These are phyloP conservation scores for Cyclophora punctaria DNA, from an alignment of 2,888 invertebrate genomes.

Conservation along the genomic window DNA sequence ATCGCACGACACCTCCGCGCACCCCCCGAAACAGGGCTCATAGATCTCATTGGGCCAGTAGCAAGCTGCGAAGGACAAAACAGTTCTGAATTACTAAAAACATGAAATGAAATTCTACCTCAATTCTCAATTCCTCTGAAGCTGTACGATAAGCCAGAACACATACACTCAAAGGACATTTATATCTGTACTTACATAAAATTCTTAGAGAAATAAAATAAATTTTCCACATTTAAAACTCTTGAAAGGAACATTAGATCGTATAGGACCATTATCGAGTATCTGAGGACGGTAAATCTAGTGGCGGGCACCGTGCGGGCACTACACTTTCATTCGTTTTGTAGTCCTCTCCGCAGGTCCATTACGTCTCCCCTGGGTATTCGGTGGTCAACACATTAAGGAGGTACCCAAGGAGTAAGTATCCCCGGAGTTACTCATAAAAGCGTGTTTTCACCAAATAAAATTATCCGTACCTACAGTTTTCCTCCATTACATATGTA, in stretches of 20 bases:
- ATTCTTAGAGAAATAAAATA: constrained; percentile 1
- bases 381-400: constrained; percentile 35
- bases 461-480: too few relatives aligned
- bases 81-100: neutral
- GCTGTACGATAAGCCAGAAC: too few relatives aligned
- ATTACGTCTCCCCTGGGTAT: constrained; percentile 53
- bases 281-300: constrained; percentile 55
- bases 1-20: constrained; percentile 65
- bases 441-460: too few relatives aligned
- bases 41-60: constrained; percentile 64
- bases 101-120: too few relatives aligned
- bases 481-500: too few relatives aligned
- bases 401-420: neutral
- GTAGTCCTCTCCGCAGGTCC: constrained; percentile 52
- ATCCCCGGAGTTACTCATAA: too few relatives aligned
- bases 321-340: constrained; percentile 53
- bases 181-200: neutral
- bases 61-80: constrained; percentile 40
- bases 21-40: constrained; percentile 65
- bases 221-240: constrained; percentile 14
- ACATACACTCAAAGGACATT: neutral
- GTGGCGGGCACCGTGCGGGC: constrained; percentile 43
- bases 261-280: constrained; percentile 40
- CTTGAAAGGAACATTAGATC: constrained; percentile 23
- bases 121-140: too few relatives aligned